Conservation (phyloP, 2,888 invertebrate species). For the Eumerus sabulonum region DNA sequence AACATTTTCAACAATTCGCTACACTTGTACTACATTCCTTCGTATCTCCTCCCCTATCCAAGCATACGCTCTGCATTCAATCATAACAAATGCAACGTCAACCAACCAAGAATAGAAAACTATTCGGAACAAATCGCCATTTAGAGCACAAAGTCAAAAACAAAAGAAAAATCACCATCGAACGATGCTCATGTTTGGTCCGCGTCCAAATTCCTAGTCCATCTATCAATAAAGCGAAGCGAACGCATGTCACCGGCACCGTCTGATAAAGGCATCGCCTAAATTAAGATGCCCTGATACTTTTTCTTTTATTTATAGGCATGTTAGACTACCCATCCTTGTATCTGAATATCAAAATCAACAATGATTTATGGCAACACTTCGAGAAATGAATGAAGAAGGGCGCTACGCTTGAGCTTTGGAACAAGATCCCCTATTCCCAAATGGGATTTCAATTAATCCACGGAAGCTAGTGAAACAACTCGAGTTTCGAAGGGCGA, state of each 20-base stretch:
- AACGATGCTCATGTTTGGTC: constrained; percentile 48
- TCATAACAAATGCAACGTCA: constrained; percentile 26
- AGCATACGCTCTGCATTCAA: constrained; percentile 36
- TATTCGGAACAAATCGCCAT: constrained; percentile 48
- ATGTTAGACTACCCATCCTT: not conserved
- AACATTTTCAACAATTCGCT: too few species aligned
- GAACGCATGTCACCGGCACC: too few species aligned
- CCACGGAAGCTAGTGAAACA: constrained; percentile 12
- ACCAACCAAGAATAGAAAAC: constrained; percentile 50
- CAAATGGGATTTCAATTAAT: constrained; percentile 44
- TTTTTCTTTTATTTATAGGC: constrained; percentile 27
- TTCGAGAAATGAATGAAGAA: too few species aligned
- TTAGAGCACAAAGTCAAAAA: not conserved
- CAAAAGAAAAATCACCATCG: constrained; percentile 17
- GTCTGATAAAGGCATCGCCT: not conserved
- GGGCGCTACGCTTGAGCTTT: too few species aligned
- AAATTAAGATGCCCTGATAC: constrained; percentile 1
- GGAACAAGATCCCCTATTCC: too few species aligned
- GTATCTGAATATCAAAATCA: too few species aligned
- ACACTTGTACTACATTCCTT: too few species aligned
- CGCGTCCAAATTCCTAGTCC: constrained; percentile 40
- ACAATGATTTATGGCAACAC: too few species aligned
- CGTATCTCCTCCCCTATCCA: not conserved
- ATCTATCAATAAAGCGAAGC: constrained; percentile 36
- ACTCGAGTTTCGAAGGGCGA: not conserved